Percentiles rank a stretch among this genome's conserved stretches.
Evolutionary conservation across 2,113 vertebrate species (phyloP).

Genomic region (Aramus guarauna): DNA sequence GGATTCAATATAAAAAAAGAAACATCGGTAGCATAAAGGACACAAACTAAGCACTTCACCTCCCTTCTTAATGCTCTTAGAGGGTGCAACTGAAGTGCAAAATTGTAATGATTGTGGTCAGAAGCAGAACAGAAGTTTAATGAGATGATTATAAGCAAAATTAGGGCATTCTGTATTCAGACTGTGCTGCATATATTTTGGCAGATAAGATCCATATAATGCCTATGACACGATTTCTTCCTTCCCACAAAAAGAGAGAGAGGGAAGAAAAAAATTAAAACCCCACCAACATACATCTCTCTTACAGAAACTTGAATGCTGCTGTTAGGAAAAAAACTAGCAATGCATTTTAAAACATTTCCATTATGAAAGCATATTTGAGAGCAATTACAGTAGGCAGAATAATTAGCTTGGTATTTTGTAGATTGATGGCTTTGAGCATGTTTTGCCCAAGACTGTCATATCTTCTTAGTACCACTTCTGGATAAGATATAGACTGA

Average conservation of each 20-base stretch:
- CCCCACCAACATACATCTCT: neutral
- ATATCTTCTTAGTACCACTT: neutral
- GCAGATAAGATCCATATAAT: neutral
- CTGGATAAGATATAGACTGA: neutral
- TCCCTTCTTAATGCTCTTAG: neutral
- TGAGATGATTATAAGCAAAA: neutral
- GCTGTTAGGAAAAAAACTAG: neutral
- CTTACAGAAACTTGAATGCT: neutral
- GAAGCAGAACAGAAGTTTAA: neutral
- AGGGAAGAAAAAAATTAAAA: neutral
- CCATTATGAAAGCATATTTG: neutral
- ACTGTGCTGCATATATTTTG: neutral
- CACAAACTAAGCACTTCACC: neutral
- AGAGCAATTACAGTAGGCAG: neutral
- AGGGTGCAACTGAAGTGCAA: neutral
- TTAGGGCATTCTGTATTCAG: neutral
- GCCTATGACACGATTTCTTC: neutral
- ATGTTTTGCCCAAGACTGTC: neutral
- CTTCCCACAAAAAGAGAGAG: neutral
- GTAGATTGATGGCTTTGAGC: neutral
- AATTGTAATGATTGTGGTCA: neutral
- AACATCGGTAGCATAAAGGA: neutral
- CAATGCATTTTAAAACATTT: neutral
- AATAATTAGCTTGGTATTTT: slow-evolving; percentile 11
- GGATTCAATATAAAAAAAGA: neutral